phyloP scores from a whole-genome alignment of 2,888 invertebrate genomes.

The Drosophila meridionalis region DNA sequence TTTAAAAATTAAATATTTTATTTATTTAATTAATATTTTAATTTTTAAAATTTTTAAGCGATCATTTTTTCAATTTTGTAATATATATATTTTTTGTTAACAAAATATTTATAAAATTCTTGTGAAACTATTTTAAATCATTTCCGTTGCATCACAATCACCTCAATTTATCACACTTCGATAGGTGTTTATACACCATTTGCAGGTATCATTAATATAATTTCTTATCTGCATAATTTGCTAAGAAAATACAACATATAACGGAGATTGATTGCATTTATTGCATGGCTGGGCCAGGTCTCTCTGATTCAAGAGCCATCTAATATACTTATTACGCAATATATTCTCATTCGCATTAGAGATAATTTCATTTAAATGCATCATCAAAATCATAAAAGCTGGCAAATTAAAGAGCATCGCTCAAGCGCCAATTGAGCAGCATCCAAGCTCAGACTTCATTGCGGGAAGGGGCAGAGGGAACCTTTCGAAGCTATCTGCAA shows the following conservation, averaged over 20 bases:
- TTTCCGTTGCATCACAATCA: constrained; percentile 1
- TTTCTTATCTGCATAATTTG: constrained; percentile 26
- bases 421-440: constrained; percentile 56
- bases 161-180: not conserved
- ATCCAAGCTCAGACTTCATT: constrained; percentile 21
- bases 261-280: constrained; percentile 14
- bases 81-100: not conserved
- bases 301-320: constrained; percentile 13
- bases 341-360: constrained; percentile 27
- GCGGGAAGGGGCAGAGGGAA: not conserved
- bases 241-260: constrained; percentile 1
- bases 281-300: constrained; percentile 17
- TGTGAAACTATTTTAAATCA: not conserved
- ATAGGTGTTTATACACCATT: not conserved
- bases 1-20: not conserved
- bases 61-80: not conserved
- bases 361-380: constrained; percentile 64
- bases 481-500: constrained; percentile 31
- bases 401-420: constrained; percentile 46
- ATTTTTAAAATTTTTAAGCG: not conserved
- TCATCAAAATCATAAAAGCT: constrained; percentile 62
- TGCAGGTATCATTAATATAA: constrained; percentile 12
- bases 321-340: constrained; percentile 43
- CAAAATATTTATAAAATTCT: not conserved
- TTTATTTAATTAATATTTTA: not conserved